Percentiles rank a stretch among this genome's conserved stretches.
These are phyloP conservation scores for Mergus octosetaceus DNA, from an alignment of 2,797 vertebrate species.

Conservation along the genomic window DNA sequence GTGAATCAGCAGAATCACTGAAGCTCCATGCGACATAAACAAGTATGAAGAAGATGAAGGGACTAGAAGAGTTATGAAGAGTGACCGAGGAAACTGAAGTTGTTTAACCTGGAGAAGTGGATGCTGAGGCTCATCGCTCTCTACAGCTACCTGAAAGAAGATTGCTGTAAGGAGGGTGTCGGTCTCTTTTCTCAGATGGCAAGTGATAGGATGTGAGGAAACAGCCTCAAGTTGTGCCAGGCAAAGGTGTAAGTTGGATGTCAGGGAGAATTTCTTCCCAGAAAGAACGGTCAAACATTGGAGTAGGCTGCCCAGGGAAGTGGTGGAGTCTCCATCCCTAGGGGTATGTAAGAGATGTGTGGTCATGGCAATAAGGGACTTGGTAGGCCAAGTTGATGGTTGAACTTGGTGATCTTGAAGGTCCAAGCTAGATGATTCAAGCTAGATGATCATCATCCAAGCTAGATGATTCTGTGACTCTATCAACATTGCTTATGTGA, in stretches of 20 bases:
- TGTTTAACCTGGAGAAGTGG: not conserved
- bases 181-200: not conserved
- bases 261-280: not conserved
- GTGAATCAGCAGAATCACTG: not conserved
- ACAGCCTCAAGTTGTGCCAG: not conserved
- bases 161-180: not conserved
- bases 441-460: not conserved
- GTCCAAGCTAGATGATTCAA: not conserved
- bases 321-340: not conserved
- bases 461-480: not conserved
- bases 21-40: not conserved
- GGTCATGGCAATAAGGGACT: not conserved
- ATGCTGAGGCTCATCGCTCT: not conserved
- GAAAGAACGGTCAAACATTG: not conserved
- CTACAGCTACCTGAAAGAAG: not conserved
- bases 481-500: not conserved
- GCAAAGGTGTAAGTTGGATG: not conserved
- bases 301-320: not conserved
- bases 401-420: not conserved
- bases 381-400: not conserved
- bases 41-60: not conserved
- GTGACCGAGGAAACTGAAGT: not conserved
- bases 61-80: not conserved
- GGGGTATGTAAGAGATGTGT: not conserved
- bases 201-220: not conserved